Evolutionary conservation across 2,113 vertebrate genomes (phyloP).

Genomic region (Cranoglanis bouderius): DNA sequence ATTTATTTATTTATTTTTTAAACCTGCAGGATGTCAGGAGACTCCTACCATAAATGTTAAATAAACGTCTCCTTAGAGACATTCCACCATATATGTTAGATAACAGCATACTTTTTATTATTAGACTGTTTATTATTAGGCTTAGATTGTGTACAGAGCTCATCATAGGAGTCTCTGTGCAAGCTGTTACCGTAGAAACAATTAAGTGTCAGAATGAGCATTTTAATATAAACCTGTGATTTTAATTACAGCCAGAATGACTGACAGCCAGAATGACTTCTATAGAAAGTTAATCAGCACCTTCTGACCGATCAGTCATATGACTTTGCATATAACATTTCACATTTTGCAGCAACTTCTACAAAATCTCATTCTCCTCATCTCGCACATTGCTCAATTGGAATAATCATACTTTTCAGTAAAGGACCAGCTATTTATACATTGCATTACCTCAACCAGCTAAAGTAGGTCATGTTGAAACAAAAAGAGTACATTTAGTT

Average conservation of each 20-base stretch:
- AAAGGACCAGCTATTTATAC: too few species aligned
- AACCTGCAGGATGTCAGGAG: too few species aligned
- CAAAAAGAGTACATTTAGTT: not conserved
- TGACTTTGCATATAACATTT: not conserved
- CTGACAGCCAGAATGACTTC: too few species aligned
- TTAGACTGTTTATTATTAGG: not conserved
- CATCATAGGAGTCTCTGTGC: not conserved
- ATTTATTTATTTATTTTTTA: too few species aligned
- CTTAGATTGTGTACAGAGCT: not conserved
- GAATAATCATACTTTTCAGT: not conserved
- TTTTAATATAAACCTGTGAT: not conserved
- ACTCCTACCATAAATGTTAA: not conserved
- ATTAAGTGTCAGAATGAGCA: not conserved
- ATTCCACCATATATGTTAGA: not conserved
- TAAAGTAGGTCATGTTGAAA: not conserved
- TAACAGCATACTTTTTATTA: not conserved
- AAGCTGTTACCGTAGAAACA: not conserved
- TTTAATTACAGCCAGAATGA: not conserved
- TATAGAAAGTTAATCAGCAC: not conserved
- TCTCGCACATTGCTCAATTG: not conserved
- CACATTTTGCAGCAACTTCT: not conserved
- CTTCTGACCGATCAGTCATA: not conserved
- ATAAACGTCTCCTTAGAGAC: not conserved
- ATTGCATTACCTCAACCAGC: too few species aligned
- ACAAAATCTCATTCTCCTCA: not conserved